A percentile compares a stretch with the other conserved stretches of the same genome.
These are phyloP conservation scores for Epinephelus fuscoguttatus DNA, from an alignment of 2,113 vertebrate species.

Conservation along the genomic window DNA sequence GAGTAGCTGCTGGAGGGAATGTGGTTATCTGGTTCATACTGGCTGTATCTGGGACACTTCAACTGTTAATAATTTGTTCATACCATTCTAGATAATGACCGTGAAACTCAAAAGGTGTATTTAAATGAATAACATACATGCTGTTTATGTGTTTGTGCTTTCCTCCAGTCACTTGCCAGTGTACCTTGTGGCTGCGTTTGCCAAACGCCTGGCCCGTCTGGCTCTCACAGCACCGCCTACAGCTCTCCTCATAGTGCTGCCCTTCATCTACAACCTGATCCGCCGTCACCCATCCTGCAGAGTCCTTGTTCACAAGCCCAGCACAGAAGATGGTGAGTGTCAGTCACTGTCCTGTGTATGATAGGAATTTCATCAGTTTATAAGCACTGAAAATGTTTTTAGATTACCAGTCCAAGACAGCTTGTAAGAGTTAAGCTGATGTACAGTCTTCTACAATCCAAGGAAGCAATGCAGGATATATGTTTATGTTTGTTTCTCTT, in stretches of 20 bases:
- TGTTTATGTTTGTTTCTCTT: not conserved
- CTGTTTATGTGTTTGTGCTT: slow-evolving; percentile 15
- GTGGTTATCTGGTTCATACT: not conserved
- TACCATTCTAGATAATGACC: too few species aligned
- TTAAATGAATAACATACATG: not conserved
- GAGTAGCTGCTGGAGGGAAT: not conserved
- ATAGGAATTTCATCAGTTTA: not conserved
- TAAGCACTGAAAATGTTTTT: not conserved
- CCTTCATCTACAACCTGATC: slow-evolving; percentile 95
- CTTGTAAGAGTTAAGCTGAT: not conserved
- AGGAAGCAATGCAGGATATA: not conserved
- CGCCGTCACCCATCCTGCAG: slow-evolving; percentile 92
- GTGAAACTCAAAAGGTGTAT: not conserved
- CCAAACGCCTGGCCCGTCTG: slow-evolving; percentile 92
- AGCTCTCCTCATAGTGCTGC: slow-evolving; percentile 90
- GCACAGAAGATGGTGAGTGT: slow-evolving; percentile 70
- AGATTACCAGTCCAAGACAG: not conserved
- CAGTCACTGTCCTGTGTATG: not conserved
- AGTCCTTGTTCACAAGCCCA: slow-evolving; percentile 90
- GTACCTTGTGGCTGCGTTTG: slow-evolving; percentile 94
- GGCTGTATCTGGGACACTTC: not conserved
- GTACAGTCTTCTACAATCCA: not conserved
- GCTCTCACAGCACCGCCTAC: slow-evolving; percentile 91
- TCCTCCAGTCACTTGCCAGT: slow-evolving; percentile 90
- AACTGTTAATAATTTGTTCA: not conserved